Conservation (phyloP, 2,797 vertebrate species). For the Thripadectes ignobilis region DNA sequence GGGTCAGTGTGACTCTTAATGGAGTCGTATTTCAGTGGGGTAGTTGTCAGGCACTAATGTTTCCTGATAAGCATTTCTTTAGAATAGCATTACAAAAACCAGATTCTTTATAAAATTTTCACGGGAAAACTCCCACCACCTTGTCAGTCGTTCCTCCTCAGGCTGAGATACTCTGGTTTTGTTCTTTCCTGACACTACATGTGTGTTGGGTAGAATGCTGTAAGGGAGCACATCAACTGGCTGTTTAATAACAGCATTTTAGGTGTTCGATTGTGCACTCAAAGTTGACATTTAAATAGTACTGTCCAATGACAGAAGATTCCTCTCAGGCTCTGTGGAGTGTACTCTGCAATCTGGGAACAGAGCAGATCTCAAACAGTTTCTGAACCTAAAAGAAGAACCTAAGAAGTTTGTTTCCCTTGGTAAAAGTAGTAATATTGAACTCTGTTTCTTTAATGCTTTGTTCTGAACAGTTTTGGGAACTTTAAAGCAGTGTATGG, state of each 20-base stretch:
- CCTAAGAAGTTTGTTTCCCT: neutral
- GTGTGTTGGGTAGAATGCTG: neutral
- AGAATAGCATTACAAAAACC: conserved; percentile 36
- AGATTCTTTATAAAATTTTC: neutral
- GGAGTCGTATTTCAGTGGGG: conserved; percentile 38
- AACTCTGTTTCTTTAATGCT: neutral
- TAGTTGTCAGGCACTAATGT: conserved; percentile 58
- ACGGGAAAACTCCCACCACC: neutral
- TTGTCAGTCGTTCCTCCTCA: neutral
- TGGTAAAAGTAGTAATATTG: neutral
- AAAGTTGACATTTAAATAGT: neutral
- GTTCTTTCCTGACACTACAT: neutral
- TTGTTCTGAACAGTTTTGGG: neutral
- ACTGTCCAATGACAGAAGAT: neutral
- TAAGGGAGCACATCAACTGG: neutral
- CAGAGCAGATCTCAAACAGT: neutral
- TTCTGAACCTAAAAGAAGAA: neutral
- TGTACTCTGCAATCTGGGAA: neutral
- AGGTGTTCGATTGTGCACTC: neutral
- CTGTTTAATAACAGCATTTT: neutral
- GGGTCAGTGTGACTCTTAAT: conserved; percentile 7
- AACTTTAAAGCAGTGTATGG: neutral
- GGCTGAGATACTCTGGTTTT: neutral
- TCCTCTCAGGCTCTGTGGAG: neutral
- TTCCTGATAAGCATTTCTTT: conserved; percentile 61